Evolutionary conservation across 2,888 invertebrate species (phyloP), one percentile per base, ranked within the genome.

Genomic region (Lapara coniferarum): DNA sequence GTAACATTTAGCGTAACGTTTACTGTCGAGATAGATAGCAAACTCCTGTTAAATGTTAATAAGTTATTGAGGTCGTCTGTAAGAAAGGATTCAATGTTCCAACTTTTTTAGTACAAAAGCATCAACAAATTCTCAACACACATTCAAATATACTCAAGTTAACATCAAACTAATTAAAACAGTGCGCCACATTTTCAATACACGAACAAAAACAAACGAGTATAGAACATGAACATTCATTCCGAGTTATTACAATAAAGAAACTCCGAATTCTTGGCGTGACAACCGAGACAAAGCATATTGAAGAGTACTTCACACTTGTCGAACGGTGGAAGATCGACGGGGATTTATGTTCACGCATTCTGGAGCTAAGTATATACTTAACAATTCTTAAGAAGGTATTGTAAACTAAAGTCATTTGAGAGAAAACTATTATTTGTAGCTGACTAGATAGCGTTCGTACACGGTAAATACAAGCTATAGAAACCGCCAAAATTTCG

Each of bases 251-350:
- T 25, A 58, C 25, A 67, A 69, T 67, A 70, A 73, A 69, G 25
- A 49, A 63, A 49, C 19, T 63, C 63, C 19, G 7, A 63, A 63
- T 63, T 63, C 63, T 49, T 19, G 68, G 71, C 59, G 68, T 71
- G 77, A 80, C 81, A 80, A 69, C 74, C 80, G 79, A 79, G 63
- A 49, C 63, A 46, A 44, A 66, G 46, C 70, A 46, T 63, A 70
- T 70, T 66, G 7, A 25, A 63, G 63, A 12, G 49, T 46, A 63
- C 10, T 63, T 63, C 63, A 63, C 63, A 49, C 49, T 63, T 63
- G 49, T 19, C 46, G 19, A 30, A 63, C 44, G 44, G 7, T 63
- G 46, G 8, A 16, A 25, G 19, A 63, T 59, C 46, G 49, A 63
- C 49, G 49, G 49, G 13, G 49, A 63, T 19, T 13, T 46, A 63